phyloP scores from a whole-genome alignment of 35 echinoderm and acorn worm species.

The Apostichopus californicus region DNA sequence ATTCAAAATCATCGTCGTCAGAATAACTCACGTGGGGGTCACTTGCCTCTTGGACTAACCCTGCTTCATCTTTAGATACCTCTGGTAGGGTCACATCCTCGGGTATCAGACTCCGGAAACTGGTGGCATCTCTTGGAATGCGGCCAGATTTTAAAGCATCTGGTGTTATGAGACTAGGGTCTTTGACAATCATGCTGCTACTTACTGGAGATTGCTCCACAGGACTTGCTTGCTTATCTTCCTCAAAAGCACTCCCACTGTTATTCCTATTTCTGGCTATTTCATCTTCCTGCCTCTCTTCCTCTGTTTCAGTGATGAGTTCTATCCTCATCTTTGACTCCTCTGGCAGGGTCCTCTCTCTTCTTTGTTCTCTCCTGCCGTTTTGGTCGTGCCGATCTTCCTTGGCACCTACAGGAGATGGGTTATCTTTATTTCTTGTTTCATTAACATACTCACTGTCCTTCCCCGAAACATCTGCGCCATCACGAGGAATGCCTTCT shows the following conservation, averaged over 20 bases:
- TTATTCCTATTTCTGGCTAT: not conserved
- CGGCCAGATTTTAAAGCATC: constrained; percentile 3
- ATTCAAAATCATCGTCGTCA: constrained; percentile 24
- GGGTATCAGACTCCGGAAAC: not conserved
- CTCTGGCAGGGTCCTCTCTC: not conserved
- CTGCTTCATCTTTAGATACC: constrained; percentile 27
- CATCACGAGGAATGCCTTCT: not conserved
- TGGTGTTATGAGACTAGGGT: constrained; percentile 12
- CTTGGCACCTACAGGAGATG: not conserved
- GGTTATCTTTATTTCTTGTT: not conserved
- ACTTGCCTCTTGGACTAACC: not conserved
- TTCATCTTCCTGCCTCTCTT: not conserved
- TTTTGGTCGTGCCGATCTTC: not conserved
- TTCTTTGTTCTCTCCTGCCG: not conserved
- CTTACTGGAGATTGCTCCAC: not conserved
- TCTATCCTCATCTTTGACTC: not conserved
- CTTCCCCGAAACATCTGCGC: not conserved
- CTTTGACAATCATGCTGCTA: not conserved
- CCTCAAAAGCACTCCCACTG: not conserved
- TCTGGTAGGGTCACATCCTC: constrained; percentile 26
- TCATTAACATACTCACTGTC: not conserved
- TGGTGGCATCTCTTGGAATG: not conserved
- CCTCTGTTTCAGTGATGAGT: not conserved
- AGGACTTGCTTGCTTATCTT: not conserved
- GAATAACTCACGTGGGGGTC: not conserved